Evolutionary conservation across 2,797 vertebrate genomes (phyloP).

Genomic region (Darevskia nairensis): DNA sequence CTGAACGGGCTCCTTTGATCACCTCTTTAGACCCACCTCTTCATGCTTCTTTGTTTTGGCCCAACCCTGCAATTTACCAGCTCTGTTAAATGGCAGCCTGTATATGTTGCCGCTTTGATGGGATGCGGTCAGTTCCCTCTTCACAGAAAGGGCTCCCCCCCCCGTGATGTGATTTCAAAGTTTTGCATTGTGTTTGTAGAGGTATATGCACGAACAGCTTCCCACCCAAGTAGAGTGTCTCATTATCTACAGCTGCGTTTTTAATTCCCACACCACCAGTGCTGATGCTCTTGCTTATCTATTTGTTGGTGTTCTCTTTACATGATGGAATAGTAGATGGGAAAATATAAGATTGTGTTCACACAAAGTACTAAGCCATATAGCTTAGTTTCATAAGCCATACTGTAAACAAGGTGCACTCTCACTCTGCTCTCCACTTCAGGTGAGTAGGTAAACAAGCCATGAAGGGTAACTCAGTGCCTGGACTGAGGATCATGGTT

Average conservation of each 20-base stretch:
- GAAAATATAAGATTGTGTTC: not conserved
- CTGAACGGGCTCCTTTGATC: slow-evolving; percentile 16
- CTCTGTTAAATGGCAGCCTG: not conserved
- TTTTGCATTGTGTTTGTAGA: not conserved
- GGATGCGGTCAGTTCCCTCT: not conserved
- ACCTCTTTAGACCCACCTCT: slow-evolving; percentile 13
- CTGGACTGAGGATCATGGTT: too few relatives aligned
- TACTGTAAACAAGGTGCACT: too few relatives aligned
- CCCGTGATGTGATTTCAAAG: not conserved
- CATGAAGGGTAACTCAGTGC: too few relatives aligned
- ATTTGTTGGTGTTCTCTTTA: not conserved
- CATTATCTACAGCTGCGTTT: not conserved
- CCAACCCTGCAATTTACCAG: slow-evolving; percentile 26
- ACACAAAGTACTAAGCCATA: too few relatives aligned
- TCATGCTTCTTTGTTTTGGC: not conserved
- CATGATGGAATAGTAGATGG: not conserved
- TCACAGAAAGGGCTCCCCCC: not conserved
- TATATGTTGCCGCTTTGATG: not conserved
- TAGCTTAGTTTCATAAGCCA: too few relatives aligned
- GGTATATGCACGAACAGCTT: too few relatives aligned
- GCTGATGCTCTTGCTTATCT: not conserved
- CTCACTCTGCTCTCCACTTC: too few relatives aligned
- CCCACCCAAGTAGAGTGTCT: not conserved
- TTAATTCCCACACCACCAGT: not conserved
- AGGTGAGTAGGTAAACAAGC: too few relatives aligned